These are phyloP conservation scores for Cotesia congregata DNA, from an alignment of 2,888 invertebrate genomes.

Conservation along the genomic window DNA sequence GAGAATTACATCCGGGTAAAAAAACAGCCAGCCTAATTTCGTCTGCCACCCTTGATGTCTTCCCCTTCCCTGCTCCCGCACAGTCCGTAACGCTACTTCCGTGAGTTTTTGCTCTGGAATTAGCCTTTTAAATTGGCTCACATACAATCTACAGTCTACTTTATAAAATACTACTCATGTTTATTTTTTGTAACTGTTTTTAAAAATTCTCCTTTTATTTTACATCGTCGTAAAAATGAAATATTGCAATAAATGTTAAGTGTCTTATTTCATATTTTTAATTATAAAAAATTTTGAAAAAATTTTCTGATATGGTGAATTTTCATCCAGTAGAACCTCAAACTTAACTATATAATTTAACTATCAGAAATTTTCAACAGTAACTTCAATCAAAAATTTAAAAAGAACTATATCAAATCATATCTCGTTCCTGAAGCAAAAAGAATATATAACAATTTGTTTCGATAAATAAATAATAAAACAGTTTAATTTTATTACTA, in stretches of 20 bases:
- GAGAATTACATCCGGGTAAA: constrained; percentile 55
- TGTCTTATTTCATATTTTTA: neutral
- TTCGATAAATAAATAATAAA: too few relatives aligned
- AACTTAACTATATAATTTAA: too few relatives aligned
- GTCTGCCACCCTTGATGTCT: constrained; percentile 47
- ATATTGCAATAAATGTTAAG: neutral
- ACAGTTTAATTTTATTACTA: too few relatives aligned
- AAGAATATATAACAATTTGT: too few relatives aligned
- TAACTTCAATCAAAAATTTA: too few relatives aligned
- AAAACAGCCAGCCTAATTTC: constrained; percentile 63
- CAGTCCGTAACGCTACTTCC: constrained; percentile 39
- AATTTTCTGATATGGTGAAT: neutral
- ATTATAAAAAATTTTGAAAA: neutral
- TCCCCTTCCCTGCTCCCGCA: constrained; percentile 31
- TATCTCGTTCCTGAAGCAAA: too few relatives aligned
- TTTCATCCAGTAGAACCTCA: neutral
- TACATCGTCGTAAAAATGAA: neutral
- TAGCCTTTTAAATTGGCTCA: constrained; percentile 70
- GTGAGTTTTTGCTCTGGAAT: constrained; percentile 61
- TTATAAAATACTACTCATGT: neutral
- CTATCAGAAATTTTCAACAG: too few relatives aligned
- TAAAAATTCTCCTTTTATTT: neutral
- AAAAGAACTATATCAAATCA: too few relatives aligned
- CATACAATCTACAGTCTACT: constrained; percentile 48
- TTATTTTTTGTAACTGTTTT: neutral